A percentile compares a stretch with the other conserved stretches of the same genome.
Conservation (phyloP, 2,113 vertebrate species). For the Crotophaga sulcirostris region DNA sequence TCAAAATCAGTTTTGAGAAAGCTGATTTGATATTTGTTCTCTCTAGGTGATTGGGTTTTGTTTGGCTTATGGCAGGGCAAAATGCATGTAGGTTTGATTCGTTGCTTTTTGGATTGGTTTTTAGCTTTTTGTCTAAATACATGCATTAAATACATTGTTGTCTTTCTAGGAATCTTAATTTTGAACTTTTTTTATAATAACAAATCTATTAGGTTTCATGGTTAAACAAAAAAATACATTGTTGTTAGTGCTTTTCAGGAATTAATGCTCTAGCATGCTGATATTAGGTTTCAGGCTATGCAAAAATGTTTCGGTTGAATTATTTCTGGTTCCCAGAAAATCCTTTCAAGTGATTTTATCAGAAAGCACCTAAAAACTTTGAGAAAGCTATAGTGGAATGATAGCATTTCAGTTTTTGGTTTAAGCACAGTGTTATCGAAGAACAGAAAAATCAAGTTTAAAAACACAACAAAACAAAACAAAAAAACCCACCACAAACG, state of each 20-base stretch:
- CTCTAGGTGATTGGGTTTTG: neutral
- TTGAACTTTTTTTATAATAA: neutral
- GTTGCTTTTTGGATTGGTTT: neutral
- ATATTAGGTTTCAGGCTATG: neutral
- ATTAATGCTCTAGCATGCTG: neutral
- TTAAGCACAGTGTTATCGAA: neutral
- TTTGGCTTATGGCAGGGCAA: neutral
- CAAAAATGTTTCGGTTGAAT: neutral
- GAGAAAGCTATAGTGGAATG: neutral
- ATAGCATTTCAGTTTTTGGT: neutral
- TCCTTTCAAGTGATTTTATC: neutral
- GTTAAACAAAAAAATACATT: neutral
- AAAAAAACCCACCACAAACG: neutral
- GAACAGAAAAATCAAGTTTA: neutral
- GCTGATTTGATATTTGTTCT: neutral
- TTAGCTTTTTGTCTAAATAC: neutral
- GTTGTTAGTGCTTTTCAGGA: neutral
- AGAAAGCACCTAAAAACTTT: neutral
- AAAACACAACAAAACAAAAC: neutral
- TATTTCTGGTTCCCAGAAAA: neutral
- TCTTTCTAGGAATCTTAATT: neutral
- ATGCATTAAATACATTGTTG: neutral
- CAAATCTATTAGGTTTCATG: no score
- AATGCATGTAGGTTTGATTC: neutral
- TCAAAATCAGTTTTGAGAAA: neutral